These are phyloP conservation scores for Tolypeutes matacus DNA, from an alignment of 2,797 vertebrate species.

Conservation along the genomic window DNA sequence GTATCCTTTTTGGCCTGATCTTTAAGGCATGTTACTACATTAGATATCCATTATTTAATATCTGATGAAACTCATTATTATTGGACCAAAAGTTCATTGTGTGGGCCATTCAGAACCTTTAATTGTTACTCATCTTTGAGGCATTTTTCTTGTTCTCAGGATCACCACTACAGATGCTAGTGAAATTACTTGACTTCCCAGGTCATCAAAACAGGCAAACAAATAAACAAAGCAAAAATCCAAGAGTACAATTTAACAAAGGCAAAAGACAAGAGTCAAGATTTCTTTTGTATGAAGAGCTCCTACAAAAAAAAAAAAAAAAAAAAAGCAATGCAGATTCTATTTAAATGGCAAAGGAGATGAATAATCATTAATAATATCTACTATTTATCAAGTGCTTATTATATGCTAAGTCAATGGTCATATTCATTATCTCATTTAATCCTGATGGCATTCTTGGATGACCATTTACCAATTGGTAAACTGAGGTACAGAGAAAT, in stretches of 20 bases:
- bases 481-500: background rate
- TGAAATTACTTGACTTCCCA: background rate
- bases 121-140: background rate
- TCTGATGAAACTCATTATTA: background rate
- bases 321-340: background rate
- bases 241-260: background rate
- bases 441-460: background rate
- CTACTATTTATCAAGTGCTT: background rate
- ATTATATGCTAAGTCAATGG: background rate
- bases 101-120: background rate
- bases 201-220: background rate
- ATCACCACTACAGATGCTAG: background rate
- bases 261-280: background rate
- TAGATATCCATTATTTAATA: background rate
- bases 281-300: background rate
- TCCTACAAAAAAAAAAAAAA: background rate
- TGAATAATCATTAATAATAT: background rate
- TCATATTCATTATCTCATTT: background rate
- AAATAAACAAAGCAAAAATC: background rate
- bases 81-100: background rate
- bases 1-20: background rate
- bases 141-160: background rate
- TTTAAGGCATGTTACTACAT: background rate
- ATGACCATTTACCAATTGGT: background rate
- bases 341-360: background rate